Percentiles rank a stretch among this genome's conserved stretches.
phyloP scores from a whole-genome alignment of 2,888 invertebrate genomes.

The Hypsopygia costalis region DNA sequence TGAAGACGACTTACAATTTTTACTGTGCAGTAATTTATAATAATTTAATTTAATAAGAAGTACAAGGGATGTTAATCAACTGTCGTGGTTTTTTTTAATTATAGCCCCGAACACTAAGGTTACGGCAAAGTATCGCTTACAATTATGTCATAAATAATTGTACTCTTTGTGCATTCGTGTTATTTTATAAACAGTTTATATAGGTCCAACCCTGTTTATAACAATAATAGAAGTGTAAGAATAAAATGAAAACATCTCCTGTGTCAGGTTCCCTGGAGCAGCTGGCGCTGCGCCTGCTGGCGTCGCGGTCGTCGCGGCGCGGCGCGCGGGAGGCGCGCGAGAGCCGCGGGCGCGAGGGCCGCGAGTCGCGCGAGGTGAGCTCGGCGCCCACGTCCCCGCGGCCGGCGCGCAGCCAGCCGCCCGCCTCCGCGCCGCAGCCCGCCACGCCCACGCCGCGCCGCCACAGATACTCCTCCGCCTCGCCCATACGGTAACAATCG shows the following conservation, averaged over 20 bases:
- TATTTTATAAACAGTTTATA: too few species aligned
- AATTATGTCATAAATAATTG: too few species aligned
- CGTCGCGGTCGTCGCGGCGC: slow-evolving; percentile 38
- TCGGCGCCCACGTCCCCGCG: slow-evolving; percentile 80
- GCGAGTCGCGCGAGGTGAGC: slow-evolving; percentile 47
- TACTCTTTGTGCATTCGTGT: too few species aligned
- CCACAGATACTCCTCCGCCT: slow-evolving; percentile 88
- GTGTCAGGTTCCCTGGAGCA: slow-evolving; percentile 65
- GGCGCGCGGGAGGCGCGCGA: slow-evolving; percentile 15
- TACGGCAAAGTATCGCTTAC: too few species aligned
- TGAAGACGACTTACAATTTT: too few species aligned
- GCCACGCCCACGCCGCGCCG: slow-evolving; percentile 30
- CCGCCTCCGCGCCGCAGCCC: slow-evolving; percentile 48
- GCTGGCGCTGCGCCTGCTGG: slow-evolving; percentile 60
- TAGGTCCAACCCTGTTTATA: not conserved
- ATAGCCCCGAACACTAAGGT: too few species aligned
- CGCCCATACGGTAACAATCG: slow-evolving; percentile 87
- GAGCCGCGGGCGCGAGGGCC: slow-evolving; percentile 13
- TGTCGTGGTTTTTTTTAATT: too few species aligned
- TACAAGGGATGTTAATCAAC: too few species aligned
- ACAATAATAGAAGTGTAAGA: not conserved
- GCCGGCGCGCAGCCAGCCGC: slow-evolving; percentile 87
- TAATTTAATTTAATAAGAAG: too few species aligned
- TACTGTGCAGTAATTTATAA: too few species aligned
- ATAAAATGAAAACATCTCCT: not conserved